These are phyloP conservation scores for Myotis lucifugus DNA, from an alignment of 2,113 vertebrate species.

Conservation along the genomic window DNA sequence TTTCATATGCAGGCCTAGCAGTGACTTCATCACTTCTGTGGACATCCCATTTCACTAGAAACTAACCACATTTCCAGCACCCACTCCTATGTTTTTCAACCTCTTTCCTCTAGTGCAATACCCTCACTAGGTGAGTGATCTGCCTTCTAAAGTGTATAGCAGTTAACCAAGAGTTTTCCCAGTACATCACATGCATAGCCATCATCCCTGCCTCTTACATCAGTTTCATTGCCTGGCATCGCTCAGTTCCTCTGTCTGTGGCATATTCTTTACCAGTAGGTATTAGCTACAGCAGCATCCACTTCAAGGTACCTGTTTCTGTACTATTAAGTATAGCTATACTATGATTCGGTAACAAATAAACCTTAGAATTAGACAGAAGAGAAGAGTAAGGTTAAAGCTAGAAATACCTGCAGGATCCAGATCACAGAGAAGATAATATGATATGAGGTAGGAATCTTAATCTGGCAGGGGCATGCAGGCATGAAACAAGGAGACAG, in stretches of 20 bases:
- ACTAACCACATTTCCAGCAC: background rate
- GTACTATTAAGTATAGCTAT: background rate
- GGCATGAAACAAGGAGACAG: background rate
- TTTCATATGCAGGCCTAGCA: background rate
- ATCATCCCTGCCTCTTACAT: background rate
- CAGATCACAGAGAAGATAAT: background rate
- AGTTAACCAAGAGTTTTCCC: background rate
- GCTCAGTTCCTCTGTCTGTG: background rate
- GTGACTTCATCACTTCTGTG: background rate
- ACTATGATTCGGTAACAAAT: background rate
- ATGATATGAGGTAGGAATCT: background rate
- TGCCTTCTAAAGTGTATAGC: background rate
- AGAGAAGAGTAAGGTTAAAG: background rate
- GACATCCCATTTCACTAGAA: background rate
- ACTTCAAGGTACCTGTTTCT: background rate
- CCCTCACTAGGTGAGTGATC: background rate
- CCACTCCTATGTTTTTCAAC: background rate
- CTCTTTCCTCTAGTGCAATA: background rate
- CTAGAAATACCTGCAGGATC: background rate
- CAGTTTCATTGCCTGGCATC: background rate
- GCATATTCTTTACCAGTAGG: background rate
- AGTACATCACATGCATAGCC: background rate
- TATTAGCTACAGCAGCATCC: background rate
- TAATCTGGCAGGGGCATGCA: background rate
- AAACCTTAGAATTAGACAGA: background rate